Evolutionary conservation across 2,888 invertebrate species (phyloP), one percentile per base, ranked within the genome.

Genomic region (Vesta saturnalis): DNA sequence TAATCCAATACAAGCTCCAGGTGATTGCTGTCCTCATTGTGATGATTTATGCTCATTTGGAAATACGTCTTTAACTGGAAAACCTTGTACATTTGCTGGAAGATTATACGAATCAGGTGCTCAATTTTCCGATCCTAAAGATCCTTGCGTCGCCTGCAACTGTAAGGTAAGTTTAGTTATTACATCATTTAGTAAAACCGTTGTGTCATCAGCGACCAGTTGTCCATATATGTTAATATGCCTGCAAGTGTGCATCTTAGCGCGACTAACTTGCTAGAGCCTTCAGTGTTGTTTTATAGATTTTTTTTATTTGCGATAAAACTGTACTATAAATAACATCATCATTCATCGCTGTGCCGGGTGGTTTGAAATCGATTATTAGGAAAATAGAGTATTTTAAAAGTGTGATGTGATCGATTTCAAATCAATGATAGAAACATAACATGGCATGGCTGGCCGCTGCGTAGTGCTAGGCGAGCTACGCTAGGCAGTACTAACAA

Each of bases 21-120:
- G 89, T 3, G 91, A 90, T 85, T 94, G 91, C 84, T 92, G 91
- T 83, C 89, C 89, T 35, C 87, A 90, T 65, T 92, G 91, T 83
- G 87, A 90, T 79, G 91, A 92, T 83, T 79, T 84, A 71, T 78
- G 77, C 75, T 70, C 78, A 74, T 47, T 77, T 65, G 77, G 79
- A 69, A 83, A 79, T 69, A 78, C 80, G 64, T 85, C 84, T 43
- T 79, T 82, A 69, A 78, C 82, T 64, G 85, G 86, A 59, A 85
- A 85, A 82, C 89, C 90, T 77, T 91, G 89, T 82, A 87, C 87
- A 63, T 89, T 87, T 79, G 85, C 86, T 75, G 90, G 88, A 71
- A 87, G 87, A 78, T 85, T 86, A 71, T 88, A 89, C 77, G 85
- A 86, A 71, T 87, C 88, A 68, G 89, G 89, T 72, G 86, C 87